Evolutionary conservation across 2,113 vertebrate genomes (phyloP), one percentile per base, ranked within the genome.

Genomic region (Ariopsis seemanni): DNA sequence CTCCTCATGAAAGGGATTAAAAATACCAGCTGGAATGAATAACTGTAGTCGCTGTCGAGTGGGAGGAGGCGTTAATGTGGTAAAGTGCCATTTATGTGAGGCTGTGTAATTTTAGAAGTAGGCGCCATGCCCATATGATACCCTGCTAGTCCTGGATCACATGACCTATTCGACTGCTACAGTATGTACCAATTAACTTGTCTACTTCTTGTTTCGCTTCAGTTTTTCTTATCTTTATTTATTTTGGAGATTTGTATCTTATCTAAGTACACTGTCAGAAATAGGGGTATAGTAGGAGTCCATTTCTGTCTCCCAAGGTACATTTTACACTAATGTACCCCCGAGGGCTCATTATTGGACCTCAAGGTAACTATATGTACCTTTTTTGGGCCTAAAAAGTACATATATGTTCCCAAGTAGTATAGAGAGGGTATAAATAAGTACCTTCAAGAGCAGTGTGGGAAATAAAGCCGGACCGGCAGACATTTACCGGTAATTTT

Each of bases 11-110:
- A 80, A 72, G 85, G 72, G 83, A 79, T 86, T 87, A 90, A 82
- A 87, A 88, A 91, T 85, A 88, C 87, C 78, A 63, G 62, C 78
- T 85, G 81, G 79, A 74, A 78, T 74, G 63, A 85, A 86, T 78
- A 85, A 90, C 30, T 62, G 42, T 63, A 82, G 85, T 83, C 78
- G 55, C 53, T 53, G 75, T 53, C 20, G 62, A 79, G 58, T 58
- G 57, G 75, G 77, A 83, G 72, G 82, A 55, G 72, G 65, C 34
- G 84, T 27, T 88, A 72, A 84, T 79, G 81, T 86, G 63, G 74
- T 78, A 89, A 86, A 83, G 25, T 89, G 79, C 50, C 27, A 60
- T 34, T 72, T 67, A 69, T 58, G 48, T 81, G 30, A n/a, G 52
- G 55, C 72, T 78, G 57, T 82, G 69, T 80, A 20, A 72, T 85